Evolutionary conservation across 1,140 invertebrate species (phyloP).

Genomic region (Atta colombica): DNA sequence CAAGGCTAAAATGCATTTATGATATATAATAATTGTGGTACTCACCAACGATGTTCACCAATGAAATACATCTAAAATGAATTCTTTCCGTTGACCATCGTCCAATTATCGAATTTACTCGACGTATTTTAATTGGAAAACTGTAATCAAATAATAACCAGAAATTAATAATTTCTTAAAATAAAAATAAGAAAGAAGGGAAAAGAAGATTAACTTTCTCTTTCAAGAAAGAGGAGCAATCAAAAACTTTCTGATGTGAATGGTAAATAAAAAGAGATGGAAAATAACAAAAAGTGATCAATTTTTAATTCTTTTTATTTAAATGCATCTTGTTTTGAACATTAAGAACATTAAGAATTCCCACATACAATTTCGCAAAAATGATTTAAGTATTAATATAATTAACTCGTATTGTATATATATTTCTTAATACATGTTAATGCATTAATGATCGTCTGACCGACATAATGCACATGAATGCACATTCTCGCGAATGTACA

Average conservation of each 20-base stretch:
- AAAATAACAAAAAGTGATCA: background rate
- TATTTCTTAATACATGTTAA: background rate
- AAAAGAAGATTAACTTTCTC: background rate
- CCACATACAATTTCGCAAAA: background rate
- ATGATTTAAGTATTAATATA: background rate
- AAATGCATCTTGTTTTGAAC: background rate
- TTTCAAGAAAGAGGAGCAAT: conserved; percentile 2
- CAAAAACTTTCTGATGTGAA: background rate
- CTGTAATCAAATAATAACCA: conserved; percentile 60
- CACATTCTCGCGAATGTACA: background rate
- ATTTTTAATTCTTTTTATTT: background rate
- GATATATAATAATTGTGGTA: background rate
- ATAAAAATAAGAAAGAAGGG: background rate
- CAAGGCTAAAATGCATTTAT: conserved; percentile 3
- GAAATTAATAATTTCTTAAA: conserved; percentile 63
- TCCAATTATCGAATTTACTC: conserved; percentile 49
- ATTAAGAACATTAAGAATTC: background rate
- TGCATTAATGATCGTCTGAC: conserved; percentile 17
- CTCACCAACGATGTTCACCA: background rate
- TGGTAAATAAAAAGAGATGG: background rate
- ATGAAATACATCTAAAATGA: conserved; percentile 30
- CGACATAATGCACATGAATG: conserved; percentile 28
- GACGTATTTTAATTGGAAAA: conserved; percentile 68
- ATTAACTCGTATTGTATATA: background rate
- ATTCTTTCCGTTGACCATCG: conserved; percentile 16